Percentiles rank a stretch among this genome's conserved stretches.
Evolutionary conservation across 1,140 invertebrate genomes (phyloP).

Genomic region (Notospermus geniculatus): DNA sequence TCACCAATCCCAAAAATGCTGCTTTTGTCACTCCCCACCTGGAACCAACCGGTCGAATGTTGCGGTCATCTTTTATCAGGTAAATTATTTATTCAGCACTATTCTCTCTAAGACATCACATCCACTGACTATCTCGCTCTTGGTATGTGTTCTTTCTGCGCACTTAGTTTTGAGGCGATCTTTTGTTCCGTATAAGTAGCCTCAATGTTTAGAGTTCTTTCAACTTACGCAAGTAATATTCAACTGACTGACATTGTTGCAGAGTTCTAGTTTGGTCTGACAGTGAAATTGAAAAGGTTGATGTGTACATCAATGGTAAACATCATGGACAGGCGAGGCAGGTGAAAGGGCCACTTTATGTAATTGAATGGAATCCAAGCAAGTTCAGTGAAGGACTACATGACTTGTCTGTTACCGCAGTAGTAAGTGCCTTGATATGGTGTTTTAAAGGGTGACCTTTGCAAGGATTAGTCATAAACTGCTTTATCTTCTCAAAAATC

Average conservation of each 20-base stretch:
- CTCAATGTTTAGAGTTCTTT: too few relatives aligned
- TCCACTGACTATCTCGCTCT: too few relatives aligned
- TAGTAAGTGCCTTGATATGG: not conserved
- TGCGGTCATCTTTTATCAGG: conserved; percentile 76
- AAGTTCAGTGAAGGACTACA: conserved; percentile 69
- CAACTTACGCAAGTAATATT: too few relatives aligned
- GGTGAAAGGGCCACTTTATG: conserved; percentile 69
- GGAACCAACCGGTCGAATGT: conserved; percentile 70
- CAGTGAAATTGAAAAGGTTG: conserved; percentile 63
- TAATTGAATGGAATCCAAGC: conserved; percentile 68
- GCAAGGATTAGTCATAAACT: too few relatives aligned
- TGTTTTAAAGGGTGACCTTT: too few relatives aligned
- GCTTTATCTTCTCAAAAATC: too few relatives aligned
- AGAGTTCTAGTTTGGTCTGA: conserved; percentile 66
- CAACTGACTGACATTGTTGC: conserved; percentile 17
- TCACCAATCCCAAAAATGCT: conserved; percentile 87
- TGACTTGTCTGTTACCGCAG: conserved; percentile 57
- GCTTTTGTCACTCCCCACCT: conserved; percentile 69
- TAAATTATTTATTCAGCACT: too few relatives aligned
- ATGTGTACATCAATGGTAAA: conserved; percentile 63
- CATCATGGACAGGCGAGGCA: conserved; percentile 64
- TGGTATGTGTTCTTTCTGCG: not conserved
- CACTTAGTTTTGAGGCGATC: not conserved
- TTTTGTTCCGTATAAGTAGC: conserved; percentile 7
- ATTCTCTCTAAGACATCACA: too few relatives aligned